Percentiles rank a stretch among this genome's conserved stretches.
Conservation (phyloP, 2,113 vertebrate genomes). For the Dasyprocta punctata region DNA sequence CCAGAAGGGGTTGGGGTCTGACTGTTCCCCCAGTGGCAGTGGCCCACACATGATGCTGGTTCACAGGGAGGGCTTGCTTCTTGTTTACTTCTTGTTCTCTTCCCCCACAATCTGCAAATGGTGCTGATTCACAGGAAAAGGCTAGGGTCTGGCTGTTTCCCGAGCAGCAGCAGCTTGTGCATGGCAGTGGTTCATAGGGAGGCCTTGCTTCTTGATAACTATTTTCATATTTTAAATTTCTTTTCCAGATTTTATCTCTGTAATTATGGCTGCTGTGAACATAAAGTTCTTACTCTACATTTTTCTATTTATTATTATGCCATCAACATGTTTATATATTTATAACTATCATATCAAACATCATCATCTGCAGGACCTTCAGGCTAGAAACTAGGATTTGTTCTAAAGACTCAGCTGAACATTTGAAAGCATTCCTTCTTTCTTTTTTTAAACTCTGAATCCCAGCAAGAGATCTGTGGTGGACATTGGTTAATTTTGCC, state of each 20-base stretch:
- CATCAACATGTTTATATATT: not conserved
- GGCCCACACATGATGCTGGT: too few species aligned
- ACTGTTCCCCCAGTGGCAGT: too few species aligned
- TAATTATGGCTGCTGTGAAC: not conserved
- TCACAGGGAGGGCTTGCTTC: too few species aligned
- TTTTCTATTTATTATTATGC: not conserved
- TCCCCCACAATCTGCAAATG: too few species aligned
- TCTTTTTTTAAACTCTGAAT: not conserved
- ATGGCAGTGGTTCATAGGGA: too few species aligned
- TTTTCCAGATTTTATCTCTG: not conserved
- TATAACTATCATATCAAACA: slow-evolving; percentile 4
- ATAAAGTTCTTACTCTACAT: not conserved
- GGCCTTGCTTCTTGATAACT: too few species aligned
- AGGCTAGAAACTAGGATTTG: slow-evolving; percentile 4
- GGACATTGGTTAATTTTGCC: not conserved
- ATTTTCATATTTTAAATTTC: slow-evolving; percentile 37
- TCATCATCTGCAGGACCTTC: not conserved
- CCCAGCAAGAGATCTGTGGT: not conserved
- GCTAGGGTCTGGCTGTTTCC: too few species aligned
- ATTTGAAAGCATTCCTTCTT: not conserved
- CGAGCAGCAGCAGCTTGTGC: too few species aligned
- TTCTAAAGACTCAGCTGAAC: slow-evolving; percentile 10
- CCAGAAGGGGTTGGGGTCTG: too few species aligned
- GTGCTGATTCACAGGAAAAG: too few species aligned
- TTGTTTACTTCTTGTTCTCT: too few species aligned